Conservation (phyloP, 2,797 vertebrate genomes). For the Sebastes nivosus region DNA sequence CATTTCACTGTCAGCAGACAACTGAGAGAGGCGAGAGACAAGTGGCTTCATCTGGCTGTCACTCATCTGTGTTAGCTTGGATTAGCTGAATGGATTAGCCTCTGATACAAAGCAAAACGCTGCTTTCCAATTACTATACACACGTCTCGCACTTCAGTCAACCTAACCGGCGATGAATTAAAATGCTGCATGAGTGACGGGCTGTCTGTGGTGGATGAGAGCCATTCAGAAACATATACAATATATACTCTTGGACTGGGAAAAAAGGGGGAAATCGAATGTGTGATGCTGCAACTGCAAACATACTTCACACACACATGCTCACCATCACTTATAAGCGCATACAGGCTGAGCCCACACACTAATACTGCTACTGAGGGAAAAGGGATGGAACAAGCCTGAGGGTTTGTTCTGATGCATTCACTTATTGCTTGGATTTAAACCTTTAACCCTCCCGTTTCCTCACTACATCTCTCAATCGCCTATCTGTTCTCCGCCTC, state of each 20-base stretch:
- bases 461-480: conserved; percentile 28
- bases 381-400: conserved; percentile 23
- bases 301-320: neutral
- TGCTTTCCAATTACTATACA: conserved; percentile 51
- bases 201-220: neutral
- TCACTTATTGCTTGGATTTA: conserved; percentile 37
- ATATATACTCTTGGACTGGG: neutral
- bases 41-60: conserved; percentile 59
- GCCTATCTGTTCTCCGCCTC: conserved; percentile 31
- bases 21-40: conserved; percentile 22
- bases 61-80: conserved; percentile 50
- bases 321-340: neutral
- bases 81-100: conserved; percentile 60
- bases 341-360: neutral
- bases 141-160: conserved; percentile 38
- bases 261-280: neutral
- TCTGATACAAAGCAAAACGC: conserved; percentile 58
- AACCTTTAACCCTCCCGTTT: conserved; percentile 45
- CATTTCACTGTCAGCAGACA: conserved; percentile 42
- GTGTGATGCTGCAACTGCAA: neutral
- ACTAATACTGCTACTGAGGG: neutral
- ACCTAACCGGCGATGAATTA: conserved; percentile 22
- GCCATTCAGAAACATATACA: conserved; percentile 4
- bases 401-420: conserved; percentile 37
- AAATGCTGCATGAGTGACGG: conserved; percentile 48